Conservation (phyloP, 2,113 vertebrate genomes). For the Balaeniceps rex region DNA sequence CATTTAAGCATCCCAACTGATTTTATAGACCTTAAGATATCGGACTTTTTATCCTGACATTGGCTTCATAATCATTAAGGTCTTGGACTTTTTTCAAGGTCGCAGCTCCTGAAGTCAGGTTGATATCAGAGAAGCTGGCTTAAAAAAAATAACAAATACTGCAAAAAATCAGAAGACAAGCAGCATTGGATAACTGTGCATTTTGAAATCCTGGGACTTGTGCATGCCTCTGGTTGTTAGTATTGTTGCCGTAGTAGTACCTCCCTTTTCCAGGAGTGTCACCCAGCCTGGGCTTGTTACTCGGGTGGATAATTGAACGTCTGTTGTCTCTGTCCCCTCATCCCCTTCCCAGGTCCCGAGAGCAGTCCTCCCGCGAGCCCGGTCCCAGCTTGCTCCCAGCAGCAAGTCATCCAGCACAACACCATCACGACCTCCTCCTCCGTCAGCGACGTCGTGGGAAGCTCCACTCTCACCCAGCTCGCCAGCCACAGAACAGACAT, state of each 20-base stretch:
- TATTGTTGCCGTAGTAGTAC: background rate
- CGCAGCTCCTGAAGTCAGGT: background rate
- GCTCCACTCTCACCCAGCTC: slow-evolving; percentile 86
- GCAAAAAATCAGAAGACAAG: background rate
- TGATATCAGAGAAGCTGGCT: background rate
- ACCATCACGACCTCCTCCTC: slow-evolving; percentile 97
- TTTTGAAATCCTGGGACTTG: background rate
- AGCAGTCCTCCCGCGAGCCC: slow-evolving; percentile 94
- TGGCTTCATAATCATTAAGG: background rate
- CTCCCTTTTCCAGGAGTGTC: background rate
- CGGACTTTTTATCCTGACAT: background rate
- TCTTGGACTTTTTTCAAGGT: background rate
- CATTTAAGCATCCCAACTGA: background rate
- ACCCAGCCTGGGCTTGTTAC: background rate
- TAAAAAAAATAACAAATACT: background rate
- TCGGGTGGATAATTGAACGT: background rate
- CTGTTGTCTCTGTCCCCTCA: slow-evolving; percentile 46
- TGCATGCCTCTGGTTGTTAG: background rate
- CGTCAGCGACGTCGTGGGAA: slow-evolving; percentile 85
- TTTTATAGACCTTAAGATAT: slow-evolving; percentile 5
- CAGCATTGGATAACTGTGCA: background rate
- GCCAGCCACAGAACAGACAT: slow-evolving; percentile 95
- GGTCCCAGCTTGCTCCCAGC: slow-evolving; percentile 88
- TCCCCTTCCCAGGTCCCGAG: slow-evolving; percentile 86
- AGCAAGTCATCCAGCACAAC: slow-evolving; percentile 99